Percentiles rank a stretch among this genome's conserved stretches.
Conservation (phyloP, 2,113 vertebrate genomes). For the Alectura lathami region DNA sequence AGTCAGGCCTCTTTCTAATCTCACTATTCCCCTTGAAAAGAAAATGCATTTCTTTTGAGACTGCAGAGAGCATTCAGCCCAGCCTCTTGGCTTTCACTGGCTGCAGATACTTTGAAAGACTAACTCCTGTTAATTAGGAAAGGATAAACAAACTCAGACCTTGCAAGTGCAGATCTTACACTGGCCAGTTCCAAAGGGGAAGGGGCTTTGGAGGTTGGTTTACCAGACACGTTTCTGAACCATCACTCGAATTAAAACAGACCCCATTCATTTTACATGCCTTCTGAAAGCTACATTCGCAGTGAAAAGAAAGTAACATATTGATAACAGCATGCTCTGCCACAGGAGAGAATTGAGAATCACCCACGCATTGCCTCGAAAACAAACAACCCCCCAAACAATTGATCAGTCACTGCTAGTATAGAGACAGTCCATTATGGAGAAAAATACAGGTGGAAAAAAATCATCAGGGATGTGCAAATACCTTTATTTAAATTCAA, state of each 20-base stretch:
- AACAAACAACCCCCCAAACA: constrained; percentile 58
- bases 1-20: background rate
- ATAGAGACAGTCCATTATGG: constrained; percentile 23
- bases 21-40: background rate
- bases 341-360: constrained; percentile 23
- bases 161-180: background rate
- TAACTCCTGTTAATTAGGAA: constrained; percentile 46
- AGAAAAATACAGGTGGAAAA: constrained; percentile 54
- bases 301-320: constrained; percentile 26
- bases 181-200: background rate
- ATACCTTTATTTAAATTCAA: constrained; percentile 53
- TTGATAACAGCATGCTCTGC: constrained; percentile 44
- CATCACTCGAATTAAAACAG: background rate
- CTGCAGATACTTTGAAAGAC: constrained; percentile 2
- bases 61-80: background rate
- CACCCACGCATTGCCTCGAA: constrained; percentile 38
- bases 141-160: constrained; percentile 3
- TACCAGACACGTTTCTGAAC: background rate
- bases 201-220: background rate
- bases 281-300: background rate
- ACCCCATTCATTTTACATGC: constrained; percentile 25
- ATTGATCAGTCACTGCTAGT: constrained; percentile 48
- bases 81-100: background rate
- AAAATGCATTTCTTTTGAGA: background rate
- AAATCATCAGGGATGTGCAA: constrained; percentile 55